Base-by-base conservation (phyloP, 2,113 vertebrate species). In the Pygoscelis antarcticus region DNA sequence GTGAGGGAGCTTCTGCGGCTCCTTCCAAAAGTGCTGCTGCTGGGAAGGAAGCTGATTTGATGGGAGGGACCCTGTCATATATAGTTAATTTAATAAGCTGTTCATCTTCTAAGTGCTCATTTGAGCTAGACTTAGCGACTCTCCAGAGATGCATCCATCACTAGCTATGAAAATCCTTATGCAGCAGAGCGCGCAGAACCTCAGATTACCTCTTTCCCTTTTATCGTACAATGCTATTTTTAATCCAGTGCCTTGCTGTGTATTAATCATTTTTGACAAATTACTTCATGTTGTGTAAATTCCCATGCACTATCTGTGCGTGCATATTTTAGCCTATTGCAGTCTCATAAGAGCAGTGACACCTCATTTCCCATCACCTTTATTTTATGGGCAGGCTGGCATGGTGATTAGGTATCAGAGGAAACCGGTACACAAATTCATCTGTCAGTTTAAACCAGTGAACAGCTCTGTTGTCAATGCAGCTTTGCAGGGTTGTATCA, bases 241-340 rank as follows among this genome's bases (percentile, higher is more conserved):
- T 85, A 95, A 84, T 42, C 77, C 81, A 8, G 55, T 91, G 91
- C 84, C 87, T 93, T 62, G 52, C 72, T 71, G 40, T 55, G 44
- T 65, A 61, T 87, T 94, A 90, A 93, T 93, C 9, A 57, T 77
- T 80, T 93, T 69, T 69, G 96, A 95, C 93, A 96, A 95, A 95
- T 92, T 69, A 72, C 92, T 85, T 89, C 49, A 7, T 29, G 61
- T 76, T 72, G 87, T 79, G 36, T 91, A 51, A 85, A 88, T 94
- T 95, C 82, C 57, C 44, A 6, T 64, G 21, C 57, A 10, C n/a
- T 76, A 2, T n/a, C 52, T 29, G 38, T 32, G 57, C 1, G 0
- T 57, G 69, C 22, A 3, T 87, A 42, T 93, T 92, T 84, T 55
- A 95, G 21, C 86, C 42, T 23, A 4, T 42, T 75, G n/a, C 77